Conservation (phyloP, 2,888 invertebrate genomes). For the Sphaeridia pumilis region DNA sequence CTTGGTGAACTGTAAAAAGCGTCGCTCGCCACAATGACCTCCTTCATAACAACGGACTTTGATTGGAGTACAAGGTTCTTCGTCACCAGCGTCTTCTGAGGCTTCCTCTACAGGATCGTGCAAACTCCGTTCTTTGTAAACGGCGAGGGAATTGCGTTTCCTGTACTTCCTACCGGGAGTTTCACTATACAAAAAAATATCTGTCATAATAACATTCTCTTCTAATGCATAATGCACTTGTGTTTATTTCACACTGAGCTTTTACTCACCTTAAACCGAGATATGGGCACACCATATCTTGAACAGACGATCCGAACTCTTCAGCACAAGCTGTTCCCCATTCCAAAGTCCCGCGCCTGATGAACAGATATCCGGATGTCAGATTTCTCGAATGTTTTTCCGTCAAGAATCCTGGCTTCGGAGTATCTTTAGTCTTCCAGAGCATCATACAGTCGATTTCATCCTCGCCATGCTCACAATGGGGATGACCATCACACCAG, state of each 20-base stretch:
- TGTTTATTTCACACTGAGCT: not conserved
- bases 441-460: constrained; percentile 18
- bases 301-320: constrained; percentile 3
- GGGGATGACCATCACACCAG: constrained; percentile 14
- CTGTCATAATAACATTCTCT: no score
- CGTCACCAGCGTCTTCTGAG: not conserved
- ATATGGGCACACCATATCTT: constrained; percentile 12
- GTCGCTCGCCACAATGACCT: constrained; percentile 5
- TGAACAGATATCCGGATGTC: constrained; percentile 7
- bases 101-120: not conserved
- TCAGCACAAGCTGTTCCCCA: constrained; percentile 10
- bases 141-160: constrained; percentile 4
- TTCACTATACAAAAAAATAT: not conserved
- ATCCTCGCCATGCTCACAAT: constrained; percentile 21
- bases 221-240: no score
- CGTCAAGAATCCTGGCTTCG: constrained; percentile 1
- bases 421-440: constrained; percentile 1
- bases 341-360: not conserved
- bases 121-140: not conserved
- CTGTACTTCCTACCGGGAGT: not conserved
- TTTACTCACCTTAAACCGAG: not conserved
- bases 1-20: constrained; percentile 1
- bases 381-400: constrained; percentile 2
- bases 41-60: constrained; percentile 6
- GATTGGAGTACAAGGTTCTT: not conserved